These are phyloP conservation scores for Amiota communis DNA, from an alignment of 2,888 invertebrate genomes.

Conservation along the genomic window DNA sequence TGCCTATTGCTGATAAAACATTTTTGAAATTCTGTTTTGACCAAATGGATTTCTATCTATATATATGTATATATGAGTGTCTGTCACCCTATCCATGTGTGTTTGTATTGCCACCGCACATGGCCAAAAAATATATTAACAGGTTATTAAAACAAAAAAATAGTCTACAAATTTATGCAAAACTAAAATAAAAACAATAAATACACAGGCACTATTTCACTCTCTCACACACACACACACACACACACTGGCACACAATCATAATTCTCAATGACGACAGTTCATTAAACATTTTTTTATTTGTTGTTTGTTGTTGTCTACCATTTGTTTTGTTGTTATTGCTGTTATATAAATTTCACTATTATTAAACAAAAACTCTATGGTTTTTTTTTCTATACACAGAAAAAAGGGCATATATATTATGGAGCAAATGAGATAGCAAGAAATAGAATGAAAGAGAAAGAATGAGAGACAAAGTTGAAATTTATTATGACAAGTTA, in stretches of 20 bases:
- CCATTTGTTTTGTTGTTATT: background rate
- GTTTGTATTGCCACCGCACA: background rate
- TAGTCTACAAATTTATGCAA: constrained; percentile 11
- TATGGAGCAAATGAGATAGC: background rate
- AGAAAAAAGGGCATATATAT: constrained; percentile 62
- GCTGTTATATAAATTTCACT: constrained; percentile 52
- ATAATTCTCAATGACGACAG: constrained; percentile 11
- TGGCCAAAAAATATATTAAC: constrained; percentile 20
- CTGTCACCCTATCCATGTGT: too few species aligned
- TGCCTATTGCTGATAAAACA: constrained; percentile 26
- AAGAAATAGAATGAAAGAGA: too few species aligned
- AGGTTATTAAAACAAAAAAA: constrained; percentile 17
- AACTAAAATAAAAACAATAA: constrained; percentile 3
- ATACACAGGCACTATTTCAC: background rate
- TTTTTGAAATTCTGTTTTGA: constrained; percentile 3
- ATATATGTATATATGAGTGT: too few species aligned
- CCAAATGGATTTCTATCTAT: constrained; percentile 1
- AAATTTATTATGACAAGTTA: constrained; percentile 72
- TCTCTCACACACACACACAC: background rate
- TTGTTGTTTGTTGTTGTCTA: background rate
- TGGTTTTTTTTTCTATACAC: constrained; percentile 45
- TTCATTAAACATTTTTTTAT: constrained; percentile 10
- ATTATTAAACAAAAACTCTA: constrained; percentile 64
- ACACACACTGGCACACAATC: background rate
- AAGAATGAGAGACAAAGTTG: constrained; percentile 3